Evolutionary conservation across 1,140 invertebrate genomes (phyloP), one percentile per base, ranked within the genome.

Genomic region (Drosophila saltans): DNA sequence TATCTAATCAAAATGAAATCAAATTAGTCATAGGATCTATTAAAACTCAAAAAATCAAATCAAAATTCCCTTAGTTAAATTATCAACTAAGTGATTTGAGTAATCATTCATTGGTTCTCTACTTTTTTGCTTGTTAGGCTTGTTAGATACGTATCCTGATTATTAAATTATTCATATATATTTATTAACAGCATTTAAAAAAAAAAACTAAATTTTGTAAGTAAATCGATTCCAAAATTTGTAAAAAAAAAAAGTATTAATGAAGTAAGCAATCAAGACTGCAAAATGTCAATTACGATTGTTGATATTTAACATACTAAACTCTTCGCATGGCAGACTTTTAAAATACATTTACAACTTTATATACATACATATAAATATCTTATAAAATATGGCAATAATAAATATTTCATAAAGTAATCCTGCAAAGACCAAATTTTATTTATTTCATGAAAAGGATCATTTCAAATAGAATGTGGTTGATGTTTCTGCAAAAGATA

Each of bases 181-280:
- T 52, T 52, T 52, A 52, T 52, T 52, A 52, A 24, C 45, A 10
- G 45, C 45, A 52, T 26, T 52, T 52, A 52, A 26, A 24, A 7
- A 10, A 9, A 16, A 9, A 16, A 16, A 16, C 6, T 10, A 2
- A 26, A 26, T 52, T 52, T 24, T 52, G 45, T 52, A 43, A 36
- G 6, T 7, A 1, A 36, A 36, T 36, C 21, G 21, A 52, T 52
- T 21, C 8, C 21, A 5, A 52, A 26, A 52, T 24, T 52, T 26
- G 45, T 52, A 26, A 10, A 52, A 52, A 24, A 10, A 52, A 52
- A 24, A 52, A 52, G 45, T 52, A 52, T 52, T 52, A 52, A 52
- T 9, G 45, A 52, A 52, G 24, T 26, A 52, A 52, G 45, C 45
- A 52, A 52, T 52, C 45, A 24, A 52, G 2, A 10, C 24, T 52